Evolutionary conservation across 2,888 invertebrate genomes (phyloP), one percentile per base, ranked within the genome.

Genomic region (Acronicta aceris): DNA sequence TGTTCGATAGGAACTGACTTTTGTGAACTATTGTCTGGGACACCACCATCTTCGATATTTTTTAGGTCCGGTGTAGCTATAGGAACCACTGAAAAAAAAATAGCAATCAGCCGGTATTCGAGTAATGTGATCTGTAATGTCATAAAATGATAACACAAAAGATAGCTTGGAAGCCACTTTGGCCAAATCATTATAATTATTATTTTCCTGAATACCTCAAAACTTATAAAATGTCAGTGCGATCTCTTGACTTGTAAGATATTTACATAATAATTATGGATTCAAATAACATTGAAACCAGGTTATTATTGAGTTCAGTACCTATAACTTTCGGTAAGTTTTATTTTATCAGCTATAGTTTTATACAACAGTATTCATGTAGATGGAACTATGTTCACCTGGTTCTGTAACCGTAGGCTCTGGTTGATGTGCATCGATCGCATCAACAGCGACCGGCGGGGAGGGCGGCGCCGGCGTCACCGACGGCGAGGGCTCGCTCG

Each of bases 1-100:
- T 89, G 86, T 73, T 93, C 94, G 4, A 92, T 79, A 2, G 91
- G 90, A 15, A 93, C 81, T 6, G 91, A 89, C 51, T 85, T 87
- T 48, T 88, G 88, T 0, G 91, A 90, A 36, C 68, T 71, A 50
- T 75, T 83, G 49, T 92, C 93, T 15, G 82, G 71, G 6, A 74
- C 57, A 21, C 60, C 57, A 21, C 60, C 69, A 9, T 91, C 89
- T 4, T 88, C 88, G 0, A 89, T 81, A 45, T 89, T 89, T 67
- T 81, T 88, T 15, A 90, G 63, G 7, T 90, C 90, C 2, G 79
- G 59, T 42, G 78, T 78, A n/a, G 54, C 13, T 21, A 67, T 61
- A 15, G 55, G 27, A 55, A 71, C 55, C 13, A 53, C 71, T 76
- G 45, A 6, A 60, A 60, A 17, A 43, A 43, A 38, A 38, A 12